Evolutionary conservation across 2,888 invertebrate species (phyloP).

Genomic region (Lithodes maja): DNA sequence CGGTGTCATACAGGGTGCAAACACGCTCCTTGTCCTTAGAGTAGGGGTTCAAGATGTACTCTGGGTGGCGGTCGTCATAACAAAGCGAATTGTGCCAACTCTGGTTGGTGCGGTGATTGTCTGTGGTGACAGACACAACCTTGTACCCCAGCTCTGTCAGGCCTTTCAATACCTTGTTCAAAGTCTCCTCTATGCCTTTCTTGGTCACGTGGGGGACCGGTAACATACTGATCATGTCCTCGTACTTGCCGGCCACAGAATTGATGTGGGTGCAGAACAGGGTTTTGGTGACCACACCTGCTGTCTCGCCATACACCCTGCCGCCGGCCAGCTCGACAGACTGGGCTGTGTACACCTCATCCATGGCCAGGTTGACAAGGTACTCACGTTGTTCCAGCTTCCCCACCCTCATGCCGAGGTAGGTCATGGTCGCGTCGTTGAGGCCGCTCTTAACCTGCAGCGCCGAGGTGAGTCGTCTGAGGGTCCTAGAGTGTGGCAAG

Average conservation of each 20-base stretch:
- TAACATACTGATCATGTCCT: not conserved
- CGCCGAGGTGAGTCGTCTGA: not conserved
- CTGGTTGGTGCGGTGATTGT: too few species aligned
- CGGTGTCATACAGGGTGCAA: too few species aligned
- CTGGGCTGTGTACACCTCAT: not conserved
- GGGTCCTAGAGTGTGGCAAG: not conserved
- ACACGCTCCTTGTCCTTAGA: too few species aligned
- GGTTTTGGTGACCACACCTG: not conserved
- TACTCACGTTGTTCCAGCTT: not conserved
- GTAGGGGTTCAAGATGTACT: too few species aligned
- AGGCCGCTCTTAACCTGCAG: not conserved
- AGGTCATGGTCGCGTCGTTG: not conserved
- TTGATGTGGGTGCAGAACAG: slow-evolving; percentile 4
- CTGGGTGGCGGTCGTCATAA: too few species aligned
- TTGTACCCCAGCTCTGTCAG: too few species aligned
- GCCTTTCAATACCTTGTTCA: not conserved
- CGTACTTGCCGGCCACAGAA: not conserved
- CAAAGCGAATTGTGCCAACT: too few species aligned
- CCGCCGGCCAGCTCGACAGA: not conserved
- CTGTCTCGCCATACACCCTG: not conserved
- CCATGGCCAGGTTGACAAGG: not conserved
- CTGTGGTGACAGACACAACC: too few species aligned
- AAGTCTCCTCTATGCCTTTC: not conserved
- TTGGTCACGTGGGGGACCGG: not conserved
- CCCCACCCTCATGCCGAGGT: not conserved